Base-by-base conservation (phyloP, 2,888 invertebrate genomes). In the Campoplex capitator region DNA sequence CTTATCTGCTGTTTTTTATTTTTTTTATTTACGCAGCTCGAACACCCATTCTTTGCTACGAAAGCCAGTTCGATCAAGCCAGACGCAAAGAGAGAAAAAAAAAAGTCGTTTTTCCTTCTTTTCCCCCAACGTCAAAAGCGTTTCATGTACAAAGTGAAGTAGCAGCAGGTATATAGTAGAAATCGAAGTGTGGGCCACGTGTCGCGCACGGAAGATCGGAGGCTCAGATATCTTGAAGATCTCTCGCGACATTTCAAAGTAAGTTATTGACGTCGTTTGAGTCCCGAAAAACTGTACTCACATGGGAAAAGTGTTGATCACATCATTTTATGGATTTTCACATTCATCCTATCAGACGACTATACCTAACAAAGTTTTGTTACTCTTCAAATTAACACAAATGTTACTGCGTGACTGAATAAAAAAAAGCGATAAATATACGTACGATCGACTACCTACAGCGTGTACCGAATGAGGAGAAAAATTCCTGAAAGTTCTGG, bases 101-200 rank as follows among this genome's bases (percentile, higher is more conserved):
- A 77, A 23, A 23, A n/a, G n/a, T 23, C 23, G 8, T 35, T 35
- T 23, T 35, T 73, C 54, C 42, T 73, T 48, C 32, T 35, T 42
- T 23, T n/a, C 28, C 71, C 54, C 42, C 48, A 9, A 75, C n/a
- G 54, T 82, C 74, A 82, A 82, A 75, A 84, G 70, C 71, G 83
- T 38, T 80, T 73, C 75, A 73, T 51, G 80, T 65, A 71, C 80
- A 91, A 91, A 92, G 90, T 90, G 88, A 89, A 91, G 91, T 92
- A 91, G 91, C 92, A 92, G 92, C 92, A 93, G 91, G 92, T 93
- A 42, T 70, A 71, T 51, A 65, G 35, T 35, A 51, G 65, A 42
- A 54, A 23, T 23, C 48, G 70, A 62, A 56, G 32, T 13, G 67
- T 56, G 56, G 75, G 48, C 18, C 81, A 67, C 74, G 74, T 56